Evolutionary conservation across 2,797 vertebrate genomes (phyloP).

Genomic region (Rhabdophis nuchalis): DNA sequence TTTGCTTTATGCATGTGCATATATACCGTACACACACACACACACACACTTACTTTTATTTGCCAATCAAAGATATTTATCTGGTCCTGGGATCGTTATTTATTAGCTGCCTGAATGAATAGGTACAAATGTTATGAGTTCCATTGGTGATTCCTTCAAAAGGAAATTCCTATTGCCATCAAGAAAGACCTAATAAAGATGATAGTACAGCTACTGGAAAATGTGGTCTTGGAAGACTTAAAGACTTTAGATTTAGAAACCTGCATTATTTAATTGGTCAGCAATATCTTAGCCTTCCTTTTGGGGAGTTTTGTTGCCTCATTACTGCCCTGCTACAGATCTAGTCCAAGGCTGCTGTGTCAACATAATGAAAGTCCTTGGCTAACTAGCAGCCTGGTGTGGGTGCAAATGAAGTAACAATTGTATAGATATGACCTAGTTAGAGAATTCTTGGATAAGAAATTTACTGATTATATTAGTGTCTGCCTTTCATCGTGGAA

Average conservation of each 20-base stretch:
- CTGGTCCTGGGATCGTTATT: background rate
- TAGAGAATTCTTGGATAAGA: constrained; percentile 47
- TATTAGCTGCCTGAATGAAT: background rate
- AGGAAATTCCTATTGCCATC: background rate
- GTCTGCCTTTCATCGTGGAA: constrained; percentile 57
- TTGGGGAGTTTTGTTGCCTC: background rate
- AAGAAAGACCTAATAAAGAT: background rate
- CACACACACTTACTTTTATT: background rate
- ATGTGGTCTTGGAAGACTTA: background rate
- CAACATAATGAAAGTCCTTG: background rate
- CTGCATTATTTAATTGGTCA: background rate
- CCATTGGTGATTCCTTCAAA: background rate
- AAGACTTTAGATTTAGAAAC: background rate
- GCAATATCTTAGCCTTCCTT: background rate
- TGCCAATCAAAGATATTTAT: background rate
- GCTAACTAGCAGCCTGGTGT: background rate
- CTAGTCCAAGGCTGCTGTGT: background rate
- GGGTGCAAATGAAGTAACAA: background rate
- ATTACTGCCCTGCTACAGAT: background rate
- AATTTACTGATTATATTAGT: constrained; percentile 49
- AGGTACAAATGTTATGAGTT: background rate
- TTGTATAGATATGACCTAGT: background rate
- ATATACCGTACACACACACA: background rate
- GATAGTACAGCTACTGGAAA: background rate
- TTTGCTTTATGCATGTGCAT: background rate